phyloP scores from a whole-genome alignment of 2,888 invertebrate species.

The Heteromyza rotundicornis region DNA sequence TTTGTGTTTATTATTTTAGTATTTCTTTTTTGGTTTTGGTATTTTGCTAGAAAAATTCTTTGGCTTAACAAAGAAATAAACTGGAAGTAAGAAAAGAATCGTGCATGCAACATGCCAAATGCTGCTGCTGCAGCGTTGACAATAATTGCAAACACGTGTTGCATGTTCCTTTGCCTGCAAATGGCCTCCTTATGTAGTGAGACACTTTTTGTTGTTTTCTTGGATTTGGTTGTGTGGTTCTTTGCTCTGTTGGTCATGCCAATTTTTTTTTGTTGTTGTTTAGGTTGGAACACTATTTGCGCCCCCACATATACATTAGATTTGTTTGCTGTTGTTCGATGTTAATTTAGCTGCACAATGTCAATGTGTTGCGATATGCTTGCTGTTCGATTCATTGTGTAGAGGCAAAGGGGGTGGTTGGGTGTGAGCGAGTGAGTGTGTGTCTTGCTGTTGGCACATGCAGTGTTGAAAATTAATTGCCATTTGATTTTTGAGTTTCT shows the following conservation, averaged over 20 bases:
- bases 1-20: no score
- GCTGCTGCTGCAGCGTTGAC: conserved; percentile 4
- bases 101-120: not conserved
- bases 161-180: not conserved
- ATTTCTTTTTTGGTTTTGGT: not conserved
- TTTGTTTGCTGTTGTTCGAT: not conserved
- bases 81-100: not conserved
- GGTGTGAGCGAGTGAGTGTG: not conserved
- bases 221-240: not conserved
- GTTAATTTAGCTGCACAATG: not conserved
- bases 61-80: not conserved
- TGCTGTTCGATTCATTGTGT: not conserved
- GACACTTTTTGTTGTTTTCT: not conserved
- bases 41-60: not conserved
- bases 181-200: not conserved
- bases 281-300: conserved; percentile 4
- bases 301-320: not conserved
- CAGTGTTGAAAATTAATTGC: conserved; percentile 2
- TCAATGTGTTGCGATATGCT: not conserved
- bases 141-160: conserved; percentile 3
- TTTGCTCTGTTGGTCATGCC: not conserved
- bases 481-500: not conserved
- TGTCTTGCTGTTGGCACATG: not conserved
- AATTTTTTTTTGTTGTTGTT: not conserved
- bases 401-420: not conserved